phyloP scores from a whole-genome alignment of 35 echinoderm and acorn worm species.

The Ophioderma brevispina region DNA sequence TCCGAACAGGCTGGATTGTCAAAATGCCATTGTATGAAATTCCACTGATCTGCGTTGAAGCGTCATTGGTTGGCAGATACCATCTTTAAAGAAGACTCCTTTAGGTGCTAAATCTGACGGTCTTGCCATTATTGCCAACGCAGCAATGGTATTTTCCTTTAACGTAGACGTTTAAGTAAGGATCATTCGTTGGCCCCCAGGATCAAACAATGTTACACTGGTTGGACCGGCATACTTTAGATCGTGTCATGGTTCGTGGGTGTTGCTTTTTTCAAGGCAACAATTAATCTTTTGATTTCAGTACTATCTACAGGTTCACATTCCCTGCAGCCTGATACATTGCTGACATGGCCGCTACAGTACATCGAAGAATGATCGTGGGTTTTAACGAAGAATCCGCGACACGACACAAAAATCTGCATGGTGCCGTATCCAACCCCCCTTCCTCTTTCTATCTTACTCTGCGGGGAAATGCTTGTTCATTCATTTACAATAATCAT shows the following conservation, averaged over 20 bases:
- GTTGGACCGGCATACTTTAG: neutral
- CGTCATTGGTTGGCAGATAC: too few relatives aligned
- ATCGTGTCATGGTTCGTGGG: neutral
- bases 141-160: neutral
- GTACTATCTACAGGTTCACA: neutral
- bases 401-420: neutral
- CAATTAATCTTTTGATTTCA: neutral
- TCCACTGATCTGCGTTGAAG: too few relatives aligned
- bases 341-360: neutral
- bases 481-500: neutral
- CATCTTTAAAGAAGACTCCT: neutral
- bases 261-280: neutral
- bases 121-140: neutral
- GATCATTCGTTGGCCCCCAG: neutral
- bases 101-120: constrained; percentile 12
- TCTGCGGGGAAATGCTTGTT: neutral
- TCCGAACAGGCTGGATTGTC: too few relatives aligned
- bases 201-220: constrained; percentile 4
- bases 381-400: neutral
- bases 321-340: too few relatives aligned
- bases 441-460: too few relatives aligned
- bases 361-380: neutral
- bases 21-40: too few relatives aligned
- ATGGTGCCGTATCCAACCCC: too few relatives aligned
- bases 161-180: constrained; percentile 13